These are phyloP conservation scores for Dipodomys ordii DNA, from an alignment of 2,113 vertebrate genomes.

Conservation along the genomic window DNA sequence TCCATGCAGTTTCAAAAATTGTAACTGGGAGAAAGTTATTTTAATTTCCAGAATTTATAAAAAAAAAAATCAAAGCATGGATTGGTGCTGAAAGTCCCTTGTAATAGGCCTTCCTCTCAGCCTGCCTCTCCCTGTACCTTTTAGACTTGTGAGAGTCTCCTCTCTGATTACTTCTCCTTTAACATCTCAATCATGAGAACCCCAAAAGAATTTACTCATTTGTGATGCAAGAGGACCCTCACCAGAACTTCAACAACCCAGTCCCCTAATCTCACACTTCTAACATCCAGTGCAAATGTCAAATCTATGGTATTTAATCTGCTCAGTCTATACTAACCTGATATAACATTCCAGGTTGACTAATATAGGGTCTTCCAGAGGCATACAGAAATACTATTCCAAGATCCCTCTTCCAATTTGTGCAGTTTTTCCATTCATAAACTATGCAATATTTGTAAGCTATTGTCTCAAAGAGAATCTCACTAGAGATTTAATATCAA, in stretches of 20 bases:
- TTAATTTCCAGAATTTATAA: not conserved
- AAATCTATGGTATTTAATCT: not conserved
- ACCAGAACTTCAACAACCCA: rapidly evolving
- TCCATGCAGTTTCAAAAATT: not conserved
- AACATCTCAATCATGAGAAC: not conserved
- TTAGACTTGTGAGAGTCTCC: no score
- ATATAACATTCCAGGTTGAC: not conserved
- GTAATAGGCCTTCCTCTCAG: not conserved
- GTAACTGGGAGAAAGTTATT: not conserved
- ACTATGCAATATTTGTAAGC: not conserved
- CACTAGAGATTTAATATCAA: not conserved
- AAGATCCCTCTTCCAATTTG: not conserved
- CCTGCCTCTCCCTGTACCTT: not conserved
- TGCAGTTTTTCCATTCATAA: not conserved
- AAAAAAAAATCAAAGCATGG: not conserved
- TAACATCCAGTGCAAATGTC: not conserved
- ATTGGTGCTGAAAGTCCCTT: not conserved
- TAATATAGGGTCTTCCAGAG: not conserved
- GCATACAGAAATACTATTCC: not conserved
- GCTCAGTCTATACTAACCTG: not conserved
- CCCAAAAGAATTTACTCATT: not conserved
- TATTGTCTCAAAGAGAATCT: not conserved
- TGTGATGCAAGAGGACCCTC: not conserved
- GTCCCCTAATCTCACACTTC: not conserved
- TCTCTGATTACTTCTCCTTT: no score